Base-by-base conservation (phyloP, 2,113 vertebrate genomes). In the Thalassarche chlororhynchos region DNA sequence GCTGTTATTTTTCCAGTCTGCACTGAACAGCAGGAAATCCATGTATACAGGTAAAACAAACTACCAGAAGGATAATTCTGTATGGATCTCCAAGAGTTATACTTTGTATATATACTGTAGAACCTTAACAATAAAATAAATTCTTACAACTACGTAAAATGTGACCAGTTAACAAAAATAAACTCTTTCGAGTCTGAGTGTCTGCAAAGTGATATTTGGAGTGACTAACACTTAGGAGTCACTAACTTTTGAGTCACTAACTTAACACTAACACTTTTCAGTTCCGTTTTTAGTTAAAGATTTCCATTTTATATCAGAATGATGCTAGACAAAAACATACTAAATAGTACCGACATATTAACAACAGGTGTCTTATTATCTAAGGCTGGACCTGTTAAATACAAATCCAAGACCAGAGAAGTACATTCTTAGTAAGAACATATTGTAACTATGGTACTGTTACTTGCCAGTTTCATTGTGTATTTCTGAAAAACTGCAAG, bases 121-220 rank as follows among this genome's bases (percentile, higher is more conserved):
- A 89, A 60, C 20, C 36, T 40, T 62, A 76, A 26, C 31, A 89
- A n/a, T 42, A 82, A 46, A 82, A 78, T 26, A 31, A 64, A 52
- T 36, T 46, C 31, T 93, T 65, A 66, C 29, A 86, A 24, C 40
- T 79, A 57, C 12, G 10, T 52, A 44, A 78, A 60, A 95, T 24
- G 21, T 26, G 9, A 44, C 10, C 28, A 78, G 13, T 40, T 87
- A 80, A 74, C 36, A 82, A 86, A 86, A 94, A 81, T 2, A 51
- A 75, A 65, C 8, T 86, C 40, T 52, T 40, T 70, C 0, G 0
- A 68, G 65, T 12, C 16, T 0, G 0, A 77, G 25, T 24, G 13
- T 40, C 75, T 88, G 31, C 12, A 9, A 68, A 84, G 29, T 54
- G 16, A 2, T 77, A 38, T 32, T 13, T 46, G 38, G 25, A 84